Base-by-base conservation (phyloP, 2,888 invertebrate species). In the Globia sparganii region DNA sequence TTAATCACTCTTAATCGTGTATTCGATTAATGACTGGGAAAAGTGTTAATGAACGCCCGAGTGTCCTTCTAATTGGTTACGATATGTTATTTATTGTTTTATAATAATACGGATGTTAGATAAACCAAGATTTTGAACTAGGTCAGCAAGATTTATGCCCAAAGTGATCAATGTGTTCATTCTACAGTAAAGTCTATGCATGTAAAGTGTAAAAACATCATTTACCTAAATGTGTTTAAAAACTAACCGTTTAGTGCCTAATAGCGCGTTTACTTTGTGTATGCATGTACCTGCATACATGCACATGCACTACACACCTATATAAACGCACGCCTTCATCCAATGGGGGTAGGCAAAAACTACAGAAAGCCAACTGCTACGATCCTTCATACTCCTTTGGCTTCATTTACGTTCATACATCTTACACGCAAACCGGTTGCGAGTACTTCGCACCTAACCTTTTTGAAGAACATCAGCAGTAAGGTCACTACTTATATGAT, bases 21-120 rank as follows among this genome's bases (percentile, higher is more conserved):
- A 8, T 49, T 59, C 56, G 43, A 84, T 84, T 69, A 62, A 79
- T 75, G 15, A 58, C 65, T 72, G n/a, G 34, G n/a, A 68, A 61
- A 64, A 58, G 49, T 66, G 31, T 37, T 66, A 66, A 81, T 59
- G 53, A 58, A 31, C 13, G 58, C 67, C 77, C 66, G 37, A n/a
- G n/a, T 67, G 82, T 67, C 25, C 34, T 49, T 49, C 28, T 64
- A 58, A 78, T 79, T 69, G 11, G 46, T 68, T 62, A 77, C 18
- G 8, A 61, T 56, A 31, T 31, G 5, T 62, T 43, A 83, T 78
- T 83, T 34, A 28, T 28, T 68, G 15, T 56, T 31, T 59, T 31
- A 34, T 40, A 3, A n/a, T 56, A 53, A 31, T 15, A 21, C 15
- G 56, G 25, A 77, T 79, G 46, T 62, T 13, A 28, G 9, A 4